phyloP scores from a whole-genome alignment of 2,113 vertebrate genomes.

The Microtus richardsoni region DNA sequence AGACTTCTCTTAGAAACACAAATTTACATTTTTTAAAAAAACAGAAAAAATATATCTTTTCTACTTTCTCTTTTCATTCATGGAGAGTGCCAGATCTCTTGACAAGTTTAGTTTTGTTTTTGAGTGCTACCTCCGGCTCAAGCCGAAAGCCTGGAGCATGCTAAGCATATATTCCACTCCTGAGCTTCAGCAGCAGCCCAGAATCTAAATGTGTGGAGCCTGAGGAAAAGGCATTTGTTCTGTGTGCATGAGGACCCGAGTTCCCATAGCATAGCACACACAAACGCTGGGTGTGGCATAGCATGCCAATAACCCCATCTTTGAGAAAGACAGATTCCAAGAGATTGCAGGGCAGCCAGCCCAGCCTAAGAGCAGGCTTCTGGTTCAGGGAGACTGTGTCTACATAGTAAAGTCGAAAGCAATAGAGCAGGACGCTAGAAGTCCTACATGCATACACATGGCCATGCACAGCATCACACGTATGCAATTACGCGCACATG shows the following conservation, averaged over 20 bases:
- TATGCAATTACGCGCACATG: fast-evolving
- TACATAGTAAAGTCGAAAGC: not conserved
- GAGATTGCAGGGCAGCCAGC: not conserved
- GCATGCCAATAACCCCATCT: not conserved
- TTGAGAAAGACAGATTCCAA: not conserved
- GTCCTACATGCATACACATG: no score
- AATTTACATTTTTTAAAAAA: not conserved
- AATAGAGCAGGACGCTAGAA: not conserved
- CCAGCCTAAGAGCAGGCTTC: not conserved
- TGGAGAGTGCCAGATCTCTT: conserved; percentile 19
- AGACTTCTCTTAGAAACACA: not conserved
- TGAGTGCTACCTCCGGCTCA: not conserved
- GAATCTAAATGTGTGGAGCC: not conserved
- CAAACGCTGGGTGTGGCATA: not conserved
- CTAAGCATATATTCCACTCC: not conserved
- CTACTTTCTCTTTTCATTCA: not conserved
- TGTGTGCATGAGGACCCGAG: not conserved
- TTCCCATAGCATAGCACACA: not conserved
- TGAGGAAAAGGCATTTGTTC: not conserved
- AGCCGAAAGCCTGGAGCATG: not conserved
- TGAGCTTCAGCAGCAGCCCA: not conserved
- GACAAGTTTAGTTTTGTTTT: not conserved
- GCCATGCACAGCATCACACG: not conserved
- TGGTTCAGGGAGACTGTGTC: not conserved
- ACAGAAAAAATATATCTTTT: not conserved